Percentiles rank a stretch among this genome's conserved stretches.
These are phyloP conservation scores for Campodea augens DNA, from an alignment of 1,140 invertebrate species.

Conservation along the genomic window DNA sequence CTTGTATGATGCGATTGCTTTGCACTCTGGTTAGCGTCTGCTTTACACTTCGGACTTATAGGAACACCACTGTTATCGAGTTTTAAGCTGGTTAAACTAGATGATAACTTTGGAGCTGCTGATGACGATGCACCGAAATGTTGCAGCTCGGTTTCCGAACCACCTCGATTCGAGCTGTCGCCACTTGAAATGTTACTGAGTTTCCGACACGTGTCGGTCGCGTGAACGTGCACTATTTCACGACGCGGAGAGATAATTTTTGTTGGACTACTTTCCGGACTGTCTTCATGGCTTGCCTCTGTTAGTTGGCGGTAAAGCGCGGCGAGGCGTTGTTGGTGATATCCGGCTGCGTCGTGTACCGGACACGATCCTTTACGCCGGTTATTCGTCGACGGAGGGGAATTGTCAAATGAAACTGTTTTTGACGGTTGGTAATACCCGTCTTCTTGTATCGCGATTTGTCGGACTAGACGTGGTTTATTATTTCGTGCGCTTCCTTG, in stretches of 20 bases:
- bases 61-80: not conserved
- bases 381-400: not conserved
- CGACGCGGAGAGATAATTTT: constrained; percentile 2
- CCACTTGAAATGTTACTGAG: constrained; percentile 19
- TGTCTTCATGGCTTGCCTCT: constrained; percentile 6
- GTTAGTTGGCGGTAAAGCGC: constrained; percentile 2
- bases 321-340: not conserved
- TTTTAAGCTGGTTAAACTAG: not conserved
- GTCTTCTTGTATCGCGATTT: constrained; percentile 49
- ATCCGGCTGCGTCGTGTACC: not conserved
- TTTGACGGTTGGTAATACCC: constrained; percentile 11
- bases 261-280: constrained; percentile 10
- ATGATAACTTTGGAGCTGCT: not conserved
- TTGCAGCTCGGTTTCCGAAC: constrained; percentile 6
- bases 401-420: constrained; percentile 8
- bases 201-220: constrained; percentile 15
- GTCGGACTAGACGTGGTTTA: constrained; percentile 50
- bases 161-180: constrained; percentile 5
- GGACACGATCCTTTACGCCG: not conserved
- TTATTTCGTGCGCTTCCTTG: constrained; percentile 24
- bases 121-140: not conserved
- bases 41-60: not conserved
- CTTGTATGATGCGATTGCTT: not conserved
- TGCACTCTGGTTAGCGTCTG: not conserved
- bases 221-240: constrained; percentile 7